Conservation (phyloP, 2,797 vertebrate genomes). For the Ctenosaura bakeri region DNA sequence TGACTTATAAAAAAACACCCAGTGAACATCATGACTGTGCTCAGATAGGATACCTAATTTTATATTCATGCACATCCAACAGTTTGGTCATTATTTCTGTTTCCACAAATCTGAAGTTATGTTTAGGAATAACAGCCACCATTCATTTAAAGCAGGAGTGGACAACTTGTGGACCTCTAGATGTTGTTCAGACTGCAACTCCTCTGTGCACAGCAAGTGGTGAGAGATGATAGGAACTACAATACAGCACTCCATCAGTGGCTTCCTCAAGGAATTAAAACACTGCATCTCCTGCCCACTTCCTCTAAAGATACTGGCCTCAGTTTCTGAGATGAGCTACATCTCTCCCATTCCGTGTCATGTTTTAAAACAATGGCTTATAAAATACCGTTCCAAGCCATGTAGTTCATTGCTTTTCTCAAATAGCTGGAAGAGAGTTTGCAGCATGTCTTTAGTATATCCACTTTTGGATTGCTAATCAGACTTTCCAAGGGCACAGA, state of each 20-base stretch:
- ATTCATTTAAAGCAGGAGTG: neutral
- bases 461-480: constrained; percentile 48
- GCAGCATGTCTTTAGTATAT: constrained; percentile 61
- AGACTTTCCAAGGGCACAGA: constrained; percentile 62
- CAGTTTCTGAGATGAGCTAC: constrained; percentile 55
- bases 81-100: neutral
- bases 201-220: neutral
- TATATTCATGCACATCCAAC: neutral
- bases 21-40: neutral
- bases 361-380: constrained; percentile 67
- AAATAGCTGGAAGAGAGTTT: constrained; percentile 69
- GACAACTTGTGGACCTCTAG: neutral
- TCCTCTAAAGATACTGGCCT: constrained; percentile 53
- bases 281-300: constrained; percentile 37
- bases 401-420: constrained; percentile 58
- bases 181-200: neutral
- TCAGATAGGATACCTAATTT: neutral
- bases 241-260: neutral
- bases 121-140: neutral
- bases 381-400: constrained; percentile 66
- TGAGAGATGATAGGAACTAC: neutral
- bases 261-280: constrained; percentile 58
- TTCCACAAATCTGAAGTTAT: neutral
- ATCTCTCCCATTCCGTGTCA: constrained; percentile 60
- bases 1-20: neutral